These are phyloP conservation scores for Caenorhabditis remanei DNA, from an alignment of 1,140 invertebrate species.

Conservation along the genomic window DNA sequence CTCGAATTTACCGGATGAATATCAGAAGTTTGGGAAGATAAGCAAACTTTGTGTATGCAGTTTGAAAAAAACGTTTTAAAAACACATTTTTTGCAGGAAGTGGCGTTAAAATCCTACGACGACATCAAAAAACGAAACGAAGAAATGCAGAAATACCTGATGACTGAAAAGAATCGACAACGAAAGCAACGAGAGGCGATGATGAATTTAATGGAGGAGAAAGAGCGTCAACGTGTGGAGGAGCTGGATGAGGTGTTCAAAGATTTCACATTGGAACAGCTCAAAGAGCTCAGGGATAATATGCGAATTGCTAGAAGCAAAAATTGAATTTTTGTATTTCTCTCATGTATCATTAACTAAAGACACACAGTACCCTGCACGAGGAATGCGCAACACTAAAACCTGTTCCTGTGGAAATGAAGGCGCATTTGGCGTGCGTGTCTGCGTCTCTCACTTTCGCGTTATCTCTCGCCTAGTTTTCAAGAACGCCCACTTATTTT, in stretches of 20 bases:
- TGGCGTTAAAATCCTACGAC: background rate
- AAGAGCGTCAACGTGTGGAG: constrained; percentile 20
- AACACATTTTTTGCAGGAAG: background rate
- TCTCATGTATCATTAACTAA: too few relatives aligned
- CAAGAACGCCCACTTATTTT: too few relatives aligned
- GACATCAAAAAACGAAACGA: constrained; percentile 27
- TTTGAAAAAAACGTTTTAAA: too few relatives aligned
- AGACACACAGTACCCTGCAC: too few relatives aligned
- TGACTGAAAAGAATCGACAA: background rate
- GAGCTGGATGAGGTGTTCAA: constrained; percentile 7
- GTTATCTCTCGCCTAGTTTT: too few relatives aligned
- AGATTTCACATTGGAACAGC: constrained; percentile 28
- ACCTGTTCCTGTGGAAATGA: too few relatives aligned
- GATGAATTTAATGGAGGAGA: background rate
- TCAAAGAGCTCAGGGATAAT: background rate
- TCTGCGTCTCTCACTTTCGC: too few relatives aligned
- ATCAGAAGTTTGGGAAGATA: constrained; percentile 19
- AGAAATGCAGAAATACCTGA: constrained; percentile 12
- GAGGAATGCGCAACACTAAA: too few relatives aligned
- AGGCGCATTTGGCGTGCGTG: too few relatives aligned
- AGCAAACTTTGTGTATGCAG: constrained; percentile 25
- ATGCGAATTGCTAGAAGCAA: background rate
- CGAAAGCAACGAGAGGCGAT: background rate
- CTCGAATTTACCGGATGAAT: background rate
- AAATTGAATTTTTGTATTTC: background rate